Evolutionary conservation across 2,888 invertebrate genomes (phyloP), one percentile per base, ranked within the genome.

Genomic region (Lydus trimaculatus): DNA sequence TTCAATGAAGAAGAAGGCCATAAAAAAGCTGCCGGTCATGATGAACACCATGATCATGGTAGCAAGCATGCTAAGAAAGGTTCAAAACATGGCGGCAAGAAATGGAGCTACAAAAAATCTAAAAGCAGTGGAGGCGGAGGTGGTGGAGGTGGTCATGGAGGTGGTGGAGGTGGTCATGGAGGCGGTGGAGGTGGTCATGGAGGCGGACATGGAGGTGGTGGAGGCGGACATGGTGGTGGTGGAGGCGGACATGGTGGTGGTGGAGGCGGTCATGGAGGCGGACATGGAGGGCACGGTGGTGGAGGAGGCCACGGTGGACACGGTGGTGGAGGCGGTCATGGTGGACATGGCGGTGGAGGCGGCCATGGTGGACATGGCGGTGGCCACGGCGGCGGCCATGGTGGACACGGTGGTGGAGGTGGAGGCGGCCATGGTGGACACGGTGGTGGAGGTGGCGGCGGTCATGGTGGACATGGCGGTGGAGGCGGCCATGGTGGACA

Each of bases 1-100:
- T 81, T 86, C 65, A 81, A 88, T 63, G 85, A 86, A n/a, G 82
- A 87, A 15, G 88, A 89, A 84, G 91, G 90, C 0, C 89, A 91
- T 81, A 88, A 89, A 72, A 76, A 85, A 0, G 85, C 88, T 0
- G 86, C 79, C 0, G 91, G 91, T 0, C 86, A 89, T 70, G 89
- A 90, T 36, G 78, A 84, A 1, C 89, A 91, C 77, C 87, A 88
- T 28, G 85, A 87, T 2, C 87, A 88, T 64, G 83, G 85, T 0
- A 76, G 83, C 4, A 86, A 85, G 61, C 83, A 88, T 64, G 87
- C 86, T 17, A 84, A 87, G 48, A 87, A 89, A 63, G 86, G 81
- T 0, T 87, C 82, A 0, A 85, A 87, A 28, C 84, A 85, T 7
- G 79, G 83, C 0, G 89, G 88, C 1, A 90, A 89, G 78, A 88